Evolutionary conservation across 30 jellyfish, hydroid and myxozoan species (phyloP).

Genomic region (Hydractinia echinata): DNA sequence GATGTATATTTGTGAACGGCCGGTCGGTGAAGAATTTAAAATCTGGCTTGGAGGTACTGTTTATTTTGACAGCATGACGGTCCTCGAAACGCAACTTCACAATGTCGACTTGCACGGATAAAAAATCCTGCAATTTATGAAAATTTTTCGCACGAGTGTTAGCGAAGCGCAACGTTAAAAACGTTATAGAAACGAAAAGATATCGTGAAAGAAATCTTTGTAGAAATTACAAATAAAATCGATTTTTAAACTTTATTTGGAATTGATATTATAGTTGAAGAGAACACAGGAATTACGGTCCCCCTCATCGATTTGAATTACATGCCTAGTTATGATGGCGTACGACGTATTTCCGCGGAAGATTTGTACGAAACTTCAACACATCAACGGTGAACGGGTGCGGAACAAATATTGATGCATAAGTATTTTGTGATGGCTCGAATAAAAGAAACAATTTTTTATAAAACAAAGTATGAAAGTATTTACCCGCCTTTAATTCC

Average conservation of each 20-base stretch:
- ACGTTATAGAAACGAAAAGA: constrained; percentile 60
- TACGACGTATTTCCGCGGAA: constrained; percentile 38
- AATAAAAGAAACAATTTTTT: too few relatives aligned
- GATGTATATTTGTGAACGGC: constrained; percentile 74
- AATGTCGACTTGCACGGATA: constrained; percentile 36
- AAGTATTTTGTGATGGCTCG: too few relatives aligned
- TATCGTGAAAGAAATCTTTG: constrained; percentile 53
- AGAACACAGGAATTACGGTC: constrained; percentile 65
- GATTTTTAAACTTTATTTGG: constrained; percentile 67
- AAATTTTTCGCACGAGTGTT: constrained; percentile 34
- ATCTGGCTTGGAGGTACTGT: constrained; percentile 48
- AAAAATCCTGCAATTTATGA: constrained; percentile 43
- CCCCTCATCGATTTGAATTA: constrained; percentile 82
- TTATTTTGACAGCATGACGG: constrained; percentile 60
- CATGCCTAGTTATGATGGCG: constrained; percentile 96
- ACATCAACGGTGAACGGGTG: constrained; percentile 18
- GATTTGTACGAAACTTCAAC: constrained; percentile 47
- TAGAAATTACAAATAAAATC: constrained; percentile 30
- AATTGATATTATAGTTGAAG: constrained; percentile 69
- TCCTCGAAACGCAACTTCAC: constrained; percentile 71
- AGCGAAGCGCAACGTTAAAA: constrained; percentile 1
- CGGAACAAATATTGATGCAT: too few relatives aligned
- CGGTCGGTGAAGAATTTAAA: constrained; percentile 73
- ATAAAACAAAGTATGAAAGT: too few relatives aligned
- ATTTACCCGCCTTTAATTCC: too few relatives aligned